Conservation (phyloP, 1,140 invertebrate species). For the Physella acuta region DNA sequence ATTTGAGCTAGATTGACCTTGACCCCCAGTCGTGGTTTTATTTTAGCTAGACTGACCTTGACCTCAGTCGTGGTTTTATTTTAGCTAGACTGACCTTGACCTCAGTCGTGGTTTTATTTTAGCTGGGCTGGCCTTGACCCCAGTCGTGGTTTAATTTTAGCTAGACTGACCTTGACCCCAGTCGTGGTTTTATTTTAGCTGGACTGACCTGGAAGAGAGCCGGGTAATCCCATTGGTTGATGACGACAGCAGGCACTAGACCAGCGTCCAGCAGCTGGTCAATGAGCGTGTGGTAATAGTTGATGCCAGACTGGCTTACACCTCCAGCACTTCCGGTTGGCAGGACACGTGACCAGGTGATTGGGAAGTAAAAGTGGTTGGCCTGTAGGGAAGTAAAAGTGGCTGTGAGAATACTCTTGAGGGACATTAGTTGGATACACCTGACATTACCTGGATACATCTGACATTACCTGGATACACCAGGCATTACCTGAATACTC, state of each 20-base stretch:
- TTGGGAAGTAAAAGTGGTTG: conserved; percentile 52
- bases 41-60: too few species aligned
- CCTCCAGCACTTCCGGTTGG: conserved; percentile 41
- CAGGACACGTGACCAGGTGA: conserved; percentile 54
- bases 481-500: not conserved
- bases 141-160: too few species aligned
- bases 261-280: conserved; percentile 41
- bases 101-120: too few species aligned
- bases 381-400: conserved; percentile 35
- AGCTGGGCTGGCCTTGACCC: too few species aligned
- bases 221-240: conserved; percentile 63
- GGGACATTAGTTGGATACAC: not conserved
- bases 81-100: too few species aligned
- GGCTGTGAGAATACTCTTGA: not conserved
- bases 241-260: conserved; percentile 61
- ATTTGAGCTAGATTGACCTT: too few species aligned
- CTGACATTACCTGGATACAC: not conserved
- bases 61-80: too few species aligned
- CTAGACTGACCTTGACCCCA: too few species aligned
- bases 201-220: too few species aligned
- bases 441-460: not conserved
- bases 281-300: conserved; percentile 54
- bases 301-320: conserved; percentile 42
- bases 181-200: too few species aligned
- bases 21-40: too few species aligned